These are phyloP conservation scores for Mohoua ochrocephala DNA, from an alignment of 2,113 vertebrate genomes.

Conservation along the genomic window DNA sequence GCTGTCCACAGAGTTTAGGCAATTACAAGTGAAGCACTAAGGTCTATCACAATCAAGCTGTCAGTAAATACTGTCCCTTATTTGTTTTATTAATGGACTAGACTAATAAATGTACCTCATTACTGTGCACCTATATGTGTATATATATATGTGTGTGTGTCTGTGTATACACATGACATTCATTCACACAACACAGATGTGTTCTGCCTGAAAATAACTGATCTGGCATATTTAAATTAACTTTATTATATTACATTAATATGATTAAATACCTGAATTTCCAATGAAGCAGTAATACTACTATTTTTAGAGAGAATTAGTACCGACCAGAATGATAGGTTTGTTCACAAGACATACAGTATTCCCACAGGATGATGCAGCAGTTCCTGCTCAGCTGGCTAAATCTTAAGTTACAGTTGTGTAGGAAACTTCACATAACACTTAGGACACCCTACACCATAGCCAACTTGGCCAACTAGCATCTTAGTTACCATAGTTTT, in stretches of 20 bases:
- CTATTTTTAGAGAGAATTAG: neutral
- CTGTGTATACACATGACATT: neutral
- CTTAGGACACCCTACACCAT: neutral
- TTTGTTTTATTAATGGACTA: neutral
- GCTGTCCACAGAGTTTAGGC: neutral
- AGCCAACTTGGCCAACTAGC: neutral
- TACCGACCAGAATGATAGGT: neutral
- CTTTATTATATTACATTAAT: neutral
- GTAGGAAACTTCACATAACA: neutral
- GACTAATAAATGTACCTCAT: neutral
- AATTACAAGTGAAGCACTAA: neutral
- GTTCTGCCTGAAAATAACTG: neutral
- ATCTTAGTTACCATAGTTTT: neutral
- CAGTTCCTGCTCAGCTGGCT: neutral
- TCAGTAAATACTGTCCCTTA: neutral
- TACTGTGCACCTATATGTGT: neutral
- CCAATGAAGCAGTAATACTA: neutral
- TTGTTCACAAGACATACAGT: neutral
- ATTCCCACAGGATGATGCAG: neutral
- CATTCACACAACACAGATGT: neutral
- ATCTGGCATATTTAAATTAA: neutral
- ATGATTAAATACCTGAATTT: neutral
- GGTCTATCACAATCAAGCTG: neutral
- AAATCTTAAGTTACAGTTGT: neutral
- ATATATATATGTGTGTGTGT: accelerated